Base-by-base conservation (phyloP, 2,888 invertebrate species). In the Sinopyrophorus schimmeli region DNA sequence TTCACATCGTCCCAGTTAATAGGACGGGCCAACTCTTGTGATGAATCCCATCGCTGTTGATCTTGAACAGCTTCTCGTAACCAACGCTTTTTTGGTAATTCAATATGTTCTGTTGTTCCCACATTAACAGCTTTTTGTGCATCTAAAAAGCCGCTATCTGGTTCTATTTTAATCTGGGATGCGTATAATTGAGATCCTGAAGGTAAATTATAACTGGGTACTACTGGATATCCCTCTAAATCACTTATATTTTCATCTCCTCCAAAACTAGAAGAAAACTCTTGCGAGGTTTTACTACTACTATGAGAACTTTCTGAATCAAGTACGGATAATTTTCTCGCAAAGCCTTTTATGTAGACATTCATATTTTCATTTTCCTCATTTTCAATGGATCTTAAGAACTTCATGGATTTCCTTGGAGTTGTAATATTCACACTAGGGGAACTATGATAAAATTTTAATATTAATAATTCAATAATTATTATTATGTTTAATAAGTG, bases 1-100 rank as follows among this genome's bases (percentile, higher is more conserved):
- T 53, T 60, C 16, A 55, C 27, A 31, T 71, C 71, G 5, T 64
- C 74, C 78, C 79, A 79, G 55, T 77, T 74, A 10, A 79, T 63
- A 4, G 79, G 79, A 55, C 73, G 75, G 1, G 78, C 79, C 17
- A 80, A 59, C 40, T 77, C 77, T 39, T 75, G 75, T 14, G 64
- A 65, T 3, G 67, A 66, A 44, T 71, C 69, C 65, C 67, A 66
- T n/a, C 54, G 57, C 43, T 69, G 68, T 43, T 68, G 66, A 31
- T 70, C 67, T 46, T 69, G 65, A 2, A 63, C 74, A 2, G 80
- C 80, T 65, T 80, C 80, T 1, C 79, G 70, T 7, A 82, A 64
- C 81, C 81, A 82, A 12, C 81, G 73, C 61, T 81, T 81, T 64
- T 82, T 82, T 10, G 81, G 81, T 55, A 77, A 46, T 47, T 65